These are phyloP conservation scores for Enteromius afrohamiltoni DNA, from an alignment of 2,797 vertebrate species.

Conservation along the genomic window DNA sequence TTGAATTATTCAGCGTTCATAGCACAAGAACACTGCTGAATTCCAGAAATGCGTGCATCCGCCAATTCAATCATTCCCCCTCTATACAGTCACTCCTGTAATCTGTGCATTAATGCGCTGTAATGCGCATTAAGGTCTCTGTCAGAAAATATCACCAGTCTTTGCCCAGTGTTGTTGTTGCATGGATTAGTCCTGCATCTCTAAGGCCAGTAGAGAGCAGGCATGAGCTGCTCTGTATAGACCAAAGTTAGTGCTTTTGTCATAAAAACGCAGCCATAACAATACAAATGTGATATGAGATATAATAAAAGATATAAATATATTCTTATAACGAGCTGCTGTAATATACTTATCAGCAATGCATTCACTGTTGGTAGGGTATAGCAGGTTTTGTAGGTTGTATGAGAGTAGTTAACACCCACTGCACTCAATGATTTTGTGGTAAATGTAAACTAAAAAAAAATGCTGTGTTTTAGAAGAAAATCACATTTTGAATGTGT, in stretches of 20 bases:
- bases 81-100: conserved; percentile 41
- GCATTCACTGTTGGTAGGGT: neutral
- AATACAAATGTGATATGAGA: conserved; percentile 56
- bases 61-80: conserved; percentile 29
- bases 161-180: conserved; percentile 4
- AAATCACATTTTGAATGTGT: neutral
- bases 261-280: conserved; percentile 50
- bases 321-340: neutral
- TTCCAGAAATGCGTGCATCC: conserved; percentile 19
- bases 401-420: neutral
- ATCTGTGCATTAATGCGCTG: conserved; percentile 28
- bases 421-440: neutral
- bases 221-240: conserved; percentile 79
- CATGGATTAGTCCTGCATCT: conserved; percentile 59
- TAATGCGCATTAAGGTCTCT: conserved; percentile 40
- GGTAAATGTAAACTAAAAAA: neutral
- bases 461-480: neutral
- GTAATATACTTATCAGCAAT: neutral
- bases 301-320: conserved; percentile 5
- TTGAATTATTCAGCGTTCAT: conserved; percentile 29
- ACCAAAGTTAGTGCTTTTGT: conserved; percentile 41
- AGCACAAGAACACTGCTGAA: conserved; percentile 18
- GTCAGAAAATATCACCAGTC: conserved; percentile 13
- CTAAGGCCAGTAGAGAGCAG: conserved; percentile 87
- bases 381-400: no score